phyloP scores from a whole-genome alignment of 1,140 invertebrate species.

The Littorina saxatilis region DNA sequence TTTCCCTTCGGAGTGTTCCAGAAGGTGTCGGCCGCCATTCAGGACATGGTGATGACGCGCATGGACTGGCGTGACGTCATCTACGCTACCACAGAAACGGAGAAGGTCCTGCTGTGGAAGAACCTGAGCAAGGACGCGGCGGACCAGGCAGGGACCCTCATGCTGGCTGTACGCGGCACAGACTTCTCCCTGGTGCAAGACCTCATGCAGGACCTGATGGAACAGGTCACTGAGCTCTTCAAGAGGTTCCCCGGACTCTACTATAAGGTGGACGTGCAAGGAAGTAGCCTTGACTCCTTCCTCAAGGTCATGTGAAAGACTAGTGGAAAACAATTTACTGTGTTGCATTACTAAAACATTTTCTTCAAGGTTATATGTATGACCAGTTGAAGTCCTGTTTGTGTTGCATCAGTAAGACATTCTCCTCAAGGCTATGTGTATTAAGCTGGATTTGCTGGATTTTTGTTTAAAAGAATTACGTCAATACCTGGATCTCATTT shows the following conservation, averaged over 20 bases:
- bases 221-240: constrained; percentile 55
- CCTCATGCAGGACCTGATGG: constrained; percentile 54
- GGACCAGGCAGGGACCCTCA: background rate
- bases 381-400: no score
- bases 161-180: constrained; percentile 40
- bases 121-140: constrained; percentile 9
- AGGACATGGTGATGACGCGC: constrained; percentile 61
- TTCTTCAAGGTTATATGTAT: background rate
- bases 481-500: no score
- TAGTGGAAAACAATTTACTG: no score
- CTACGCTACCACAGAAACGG: constrained; percentile 62
- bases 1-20: constrained; percentile 66
- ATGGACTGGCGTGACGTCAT: constrained; percentile 69
- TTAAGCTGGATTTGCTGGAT: no score
- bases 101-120: constrained; percentile 55
- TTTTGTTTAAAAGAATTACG: no score
- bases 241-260: constrained; percentile 58
- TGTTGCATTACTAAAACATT: background rate
- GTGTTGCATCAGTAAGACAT: no score
- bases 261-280: constrained; percentile 61
- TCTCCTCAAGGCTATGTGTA: no score
- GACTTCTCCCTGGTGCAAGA: constrained; percentile 44
- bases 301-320: constrained; percentile 19
- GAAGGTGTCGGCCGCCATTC: constrained; percentile 56
- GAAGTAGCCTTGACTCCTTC: constrained; percentile 7